phyloP scores from a whole-genome alignment of 2,113 vertebrate genomes.

The Heterocephalus glaber region DNA sequence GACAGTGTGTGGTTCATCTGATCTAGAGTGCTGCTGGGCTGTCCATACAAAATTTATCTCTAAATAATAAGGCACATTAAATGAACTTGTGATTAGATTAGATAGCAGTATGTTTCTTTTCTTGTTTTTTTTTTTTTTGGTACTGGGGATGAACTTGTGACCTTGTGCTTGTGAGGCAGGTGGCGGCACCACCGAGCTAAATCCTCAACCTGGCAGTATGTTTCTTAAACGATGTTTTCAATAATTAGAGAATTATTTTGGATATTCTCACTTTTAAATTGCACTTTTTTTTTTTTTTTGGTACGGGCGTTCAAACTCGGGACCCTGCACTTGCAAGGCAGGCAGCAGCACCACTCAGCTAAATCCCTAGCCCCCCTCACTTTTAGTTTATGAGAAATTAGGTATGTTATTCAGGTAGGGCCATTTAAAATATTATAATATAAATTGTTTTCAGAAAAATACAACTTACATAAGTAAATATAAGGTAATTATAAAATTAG shows the following conservation, averaged over 20 bases:
- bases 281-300: too few relatives aligned
- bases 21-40: not conserved
- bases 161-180: too few relatives aligned
- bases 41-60: too few relatives aligned
- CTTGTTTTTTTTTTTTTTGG: too few relatives aligned
- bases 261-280: too few relatives aligned
- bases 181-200: too few relatives aligned
- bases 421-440: not conserved
- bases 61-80: not conserved
- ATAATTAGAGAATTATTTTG: not conserved
- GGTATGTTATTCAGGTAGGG: not conserved
- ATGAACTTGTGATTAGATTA: not conserved
- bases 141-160: too few relatives aligned
- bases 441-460: not conserved
- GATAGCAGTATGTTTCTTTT: not conserved
- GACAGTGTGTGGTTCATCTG: not conserved
- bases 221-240: not conserved
- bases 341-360: too few relatives aligned
- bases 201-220: too few relatives aligned
- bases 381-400: not conserved
- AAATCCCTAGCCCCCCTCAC: too few relatives aligned
- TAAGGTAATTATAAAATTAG: not conserved
- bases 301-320: too few relatives aligned
- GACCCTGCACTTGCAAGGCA: too few relatives aligned
- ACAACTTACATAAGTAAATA: not conserved